phyloP scores from a whole-genome alignment of 2,113 vertebrate species.

The Pterophyllum scalare region DNA sequence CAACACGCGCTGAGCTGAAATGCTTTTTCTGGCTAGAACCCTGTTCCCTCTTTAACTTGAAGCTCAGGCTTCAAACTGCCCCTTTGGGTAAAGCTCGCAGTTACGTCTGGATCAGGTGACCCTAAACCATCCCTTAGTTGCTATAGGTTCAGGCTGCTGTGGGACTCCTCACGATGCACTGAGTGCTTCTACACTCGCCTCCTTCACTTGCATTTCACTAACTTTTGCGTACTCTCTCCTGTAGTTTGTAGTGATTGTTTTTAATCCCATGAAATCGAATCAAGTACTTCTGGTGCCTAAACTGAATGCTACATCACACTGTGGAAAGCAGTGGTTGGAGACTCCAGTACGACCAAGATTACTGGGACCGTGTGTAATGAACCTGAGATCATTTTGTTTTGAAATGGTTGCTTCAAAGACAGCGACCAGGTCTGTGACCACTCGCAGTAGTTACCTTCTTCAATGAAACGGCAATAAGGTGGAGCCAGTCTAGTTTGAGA shows the following conservation, averaged over 20 bases:
- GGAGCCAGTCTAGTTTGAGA: no score
- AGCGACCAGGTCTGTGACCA: background rate
- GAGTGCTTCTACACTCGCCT: background rate
- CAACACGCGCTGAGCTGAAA: no score
- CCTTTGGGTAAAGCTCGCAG: no score
- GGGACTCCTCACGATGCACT: background rate
- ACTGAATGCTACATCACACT: background rate
- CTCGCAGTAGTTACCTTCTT: background rate
- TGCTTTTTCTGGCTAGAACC: no score
- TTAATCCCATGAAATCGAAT: background rate
- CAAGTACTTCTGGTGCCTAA: fast-evolving
- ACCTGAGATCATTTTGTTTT: background rate
- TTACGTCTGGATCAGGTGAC: no score
- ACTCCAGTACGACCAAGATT: background rate
- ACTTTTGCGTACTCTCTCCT: background rate
- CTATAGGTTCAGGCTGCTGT: background rate
- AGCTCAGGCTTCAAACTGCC: no score
- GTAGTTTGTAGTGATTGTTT: background rate
- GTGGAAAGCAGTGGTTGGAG: background rate
- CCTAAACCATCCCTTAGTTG: background rate
- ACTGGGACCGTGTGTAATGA: background rate
- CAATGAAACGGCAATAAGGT: background rate
- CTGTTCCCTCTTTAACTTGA: no score
- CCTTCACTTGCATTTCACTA: background rate
- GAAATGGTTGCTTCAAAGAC: background rate